These are phyloP conservation scores for Anguilla japonica DNA, from an alignment of 2,113 vertebrate species.

Conservation along the genomic window DNA sequence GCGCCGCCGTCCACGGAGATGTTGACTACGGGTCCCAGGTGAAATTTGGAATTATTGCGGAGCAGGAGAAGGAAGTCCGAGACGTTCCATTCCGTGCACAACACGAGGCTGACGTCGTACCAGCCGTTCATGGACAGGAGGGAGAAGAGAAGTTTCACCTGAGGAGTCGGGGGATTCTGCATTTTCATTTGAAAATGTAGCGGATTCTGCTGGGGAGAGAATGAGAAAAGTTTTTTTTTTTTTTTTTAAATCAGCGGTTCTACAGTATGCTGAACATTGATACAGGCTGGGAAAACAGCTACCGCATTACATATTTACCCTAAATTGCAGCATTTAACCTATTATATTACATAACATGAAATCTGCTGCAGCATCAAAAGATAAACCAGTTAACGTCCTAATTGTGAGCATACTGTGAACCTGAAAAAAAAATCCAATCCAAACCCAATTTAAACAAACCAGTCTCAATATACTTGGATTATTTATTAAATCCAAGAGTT, in stretches of 20 bases:
- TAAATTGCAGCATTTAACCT: neutral
- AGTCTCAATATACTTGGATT: neutral
- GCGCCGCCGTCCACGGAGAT: slow-evolving; percentile 77
- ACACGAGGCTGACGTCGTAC: slow-evolving; percentile 92
- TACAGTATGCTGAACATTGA: neutral
- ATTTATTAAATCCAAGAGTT: too few relatives aligned
- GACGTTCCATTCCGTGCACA: slow-evolving; percentile 92
- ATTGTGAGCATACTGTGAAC: neutral
- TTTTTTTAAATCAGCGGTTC: slow-evolving; percentile 1
- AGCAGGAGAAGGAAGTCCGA: slow-evolving; percentile 84
- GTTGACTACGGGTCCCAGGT: slow-evolving; percentile 84
- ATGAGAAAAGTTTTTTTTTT: slow-evolving; percentile 43
- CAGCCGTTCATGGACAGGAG: slow-evolving; percentile 93
- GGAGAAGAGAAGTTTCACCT: slow-evolving; percentile 82
- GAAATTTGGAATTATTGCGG: slow-evolving; percentile 86
- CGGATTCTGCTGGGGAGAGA: slow-evolving; percentile 80
- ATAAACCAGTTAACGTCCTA: neutral
- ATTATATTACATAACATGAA: neutral
- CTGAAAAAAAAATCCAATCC: neutral
- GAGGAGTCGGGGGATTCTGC: slow-evolving; percentile 77
- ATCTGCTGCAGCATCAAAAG: neutral
- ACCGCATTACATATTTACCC: neutral
- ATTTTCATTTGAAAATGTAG: slow-evolving; percentile 95
- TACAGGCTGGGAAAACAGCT: neutral
- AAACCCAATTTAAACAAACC: neutral